Base-by-base conservation (phyloP, 2,113 vertebrate genomes). In the Holacanthus passer region DNA sequence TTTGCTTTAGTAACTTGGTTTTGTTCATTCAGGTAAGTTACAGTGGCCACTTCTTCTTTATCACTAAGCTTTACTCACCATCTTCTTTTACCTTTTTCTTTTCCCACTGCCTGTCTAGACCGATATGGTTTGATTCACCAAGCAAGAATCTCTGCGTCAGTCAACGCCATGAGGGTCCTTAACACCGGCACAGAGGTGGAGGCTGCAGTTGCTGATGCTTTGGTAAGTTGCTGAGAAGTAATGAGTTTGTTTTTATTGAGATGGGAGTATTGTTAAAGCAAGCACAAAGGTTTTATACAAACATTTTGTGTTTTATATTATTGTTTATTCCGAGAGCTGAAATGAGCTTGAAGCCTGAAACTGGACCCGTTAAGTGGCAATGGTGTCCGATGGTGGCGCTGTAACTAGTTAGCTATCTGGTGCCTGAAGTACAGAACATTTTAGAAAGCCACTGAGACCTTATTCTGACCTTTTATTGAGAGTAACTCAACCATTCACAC, bases 171-270 rank as follows among this genome's bases (percentile, higher is more conserved):
- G 98, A 91, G 97, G 83, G 97, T 99, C 52, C 93, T 99, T 45
- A 99, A 98, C 93, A 98, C 97, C 0, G 98, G 98, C 83, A 99
- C 98, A 0, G 98, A 99, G 83, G 96, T 99, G 82, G 98, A 99
- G 87, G 98, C 98, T 14, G 98, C 98, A 0, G 98, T 99, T 3
- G 98, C 98, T 0, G 98, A 99, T 83, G 98, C 98, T 88, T 92
- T 99, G 97, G 98, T 99, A 95, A 96, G 96, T 92, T 39, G 1
- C n/a, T 56, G 2, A 52, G 5, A 24, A 8, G 39, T 41, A 43
- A 59, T 47, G 55, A 3, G 32, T 19, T 0, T 70, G 20, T 31
- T 41, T 3, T 60, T 73, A 12, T 62, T 62, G 9, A 73, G 13
- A 47, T 0, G 20, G 12, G 5, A 31, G 20, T 56, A 14, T 27